Conservation (phyloP, 2,797 vertebrate genomes). For the Helicolenus hilgendorfi region DNA sequence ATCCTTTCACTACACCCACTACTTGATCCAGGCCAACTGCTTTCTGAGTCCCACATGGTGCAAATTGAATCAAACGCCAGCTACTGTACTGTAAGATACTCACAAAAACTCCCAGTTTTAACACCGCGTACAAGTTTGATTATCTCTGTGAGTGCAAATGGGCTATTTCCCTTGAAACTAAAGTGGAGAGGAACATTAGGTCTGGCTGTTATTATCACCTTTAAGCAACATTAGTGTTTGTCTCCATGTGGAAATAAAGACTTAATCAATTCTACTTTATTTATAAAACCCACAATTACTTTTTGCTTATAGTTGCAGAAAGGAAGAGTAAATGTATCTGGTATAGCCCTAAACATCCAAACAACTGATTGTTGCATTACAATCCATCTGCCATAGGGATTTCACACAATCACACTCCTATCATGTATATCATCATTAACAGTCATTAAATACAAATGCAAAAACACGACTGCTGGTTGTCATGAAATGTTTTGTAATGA, state of each 20-base stretch:
- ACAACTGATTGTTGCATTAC: not conserved
- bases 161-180: not conserved
- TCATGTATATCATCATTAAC: not conserved
- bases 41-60: conserved; percentile 75
- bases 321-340: not conserved
- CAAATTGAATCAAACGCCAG: conserved; percentile 67
- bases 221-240: not conserved
- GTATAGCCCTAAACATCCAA: not conserved
- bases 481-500: not conserved
- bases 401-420: not conserved
- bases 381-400: not conserved
- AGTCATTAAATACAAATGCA: not conserved
- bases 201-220: not conserved
- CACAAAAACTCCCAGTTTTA: conserved; percentile 31
- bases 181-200: not conserved
- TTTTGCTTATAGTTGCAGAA: not conserved
- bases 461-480: not conserved
- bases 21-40: conserved; percentile 75
- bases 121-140: conserved; percentile 7
- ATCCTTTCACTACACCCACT: conserved; percentile 79
- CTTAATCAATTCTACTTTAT: not conserved
- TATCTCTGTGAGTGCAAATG: not conserved
- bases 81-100: conserved; percentile 49
- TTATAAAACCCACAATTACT: not conserved
- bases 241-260: not conserved